phyloP scores from a whole-genome alignment of 2,888 invertebrate genomes.

The Odontomyia ornata region DNA sequence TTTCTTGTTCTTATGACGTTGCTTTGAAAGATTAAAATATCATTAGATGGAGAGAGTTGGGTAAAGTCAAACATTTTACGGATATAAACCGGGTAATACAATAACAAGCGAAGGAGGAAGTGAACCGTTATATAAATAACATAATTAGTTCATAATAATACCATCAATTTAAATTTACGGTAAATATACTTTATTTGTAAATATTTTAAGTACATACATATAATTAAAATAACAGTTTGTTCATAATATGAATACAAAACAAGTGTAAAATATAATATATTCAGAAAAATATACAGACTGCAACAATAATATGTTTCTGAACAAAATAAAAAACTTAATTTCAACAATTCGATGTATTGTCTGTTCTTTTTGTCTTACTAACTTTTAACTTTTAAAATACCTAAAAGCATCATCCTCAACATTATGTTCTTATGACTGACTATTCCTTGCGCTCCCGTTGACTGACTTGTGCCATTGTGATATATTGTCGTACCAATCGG shows the following conservation, averaged over 20 bases:
- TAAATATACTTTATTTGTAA: constrained; percentile 40
- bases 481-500: constrained; percentile 94
- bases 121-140: too few species aligned
- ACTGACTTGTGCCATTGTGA: constrained; percentile 81
- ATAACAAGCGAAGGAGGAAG: too few species aligned
- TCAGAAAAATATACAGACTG: constrained; percentile 37
- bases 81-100: too few species aligned
- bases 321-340: constrained; percentile 11
- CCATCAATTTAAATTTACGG: not conserved
- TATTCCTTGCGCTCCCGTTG: constrained; percentile 59
- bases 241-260: constrained; percentile 42
- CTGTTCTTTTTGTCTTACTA: not conserved
- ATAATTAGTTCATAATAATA: too few species aligned
- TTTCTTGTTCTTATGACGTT: too few species aligned
- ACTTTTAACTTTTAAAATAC: not conserved
- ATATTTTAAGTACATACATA: constrained; percentile 36
- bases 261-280: constrained; percentile 39
- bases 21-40: too few species aligned
- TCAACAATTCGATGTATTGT: constrained; percentile 41
- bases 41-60: too few species aligned
- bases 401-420: constrained; percentile 9
- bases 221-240: constrained; percentile 37
- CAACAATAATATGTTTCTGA: constrained; percentile 39
- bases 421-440: constrained; percentile 15
- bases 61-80: too few species aligned